These are phyloP conservation scores for Zosterops hypoxanthus DNA, from an alignment of 2,113 vertebrate genomes.

Conservation along the genomic window DNA sequence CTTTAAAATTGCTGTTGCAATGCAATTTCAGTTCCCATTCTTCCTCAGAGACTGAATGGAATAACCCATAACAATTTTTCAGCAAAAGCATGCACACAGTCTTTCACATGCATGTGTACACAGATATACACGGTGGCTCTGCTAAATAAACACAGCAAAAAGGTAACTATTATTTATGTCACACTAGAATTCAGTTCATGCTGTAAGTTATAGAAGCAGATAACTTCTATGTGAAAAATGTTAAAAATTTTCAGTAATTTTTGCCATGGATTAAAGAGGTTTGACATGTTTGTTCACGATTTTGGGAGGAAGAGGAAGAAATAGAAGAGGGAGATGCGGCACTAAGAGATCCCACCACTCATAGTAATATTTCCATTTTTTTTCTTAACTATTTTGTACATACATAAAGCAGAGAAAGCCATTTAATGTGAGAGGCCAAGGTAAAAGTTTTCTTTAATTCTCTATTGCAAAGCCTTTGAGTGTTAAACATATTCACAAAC, in stretches of 20 bases:
- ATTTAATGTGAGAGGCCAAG: neutral
- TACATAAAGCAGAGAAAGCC: neutral
- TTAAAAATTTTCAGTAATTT: neutral
- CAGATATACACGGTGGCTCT: neutral
- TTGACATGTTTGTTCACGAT: neutral
- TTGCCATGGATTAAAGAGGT: neutral
- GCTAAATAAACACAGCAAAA: neutral
- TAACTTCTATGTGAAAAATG: no score
- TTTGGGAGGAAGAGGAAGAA: fast-evolving
- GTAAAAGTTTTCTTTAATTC: neutral
- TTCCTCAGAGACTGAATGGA: neutral
- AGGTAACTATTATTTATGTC: neutral
- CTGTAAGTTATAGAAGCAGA: neutral
- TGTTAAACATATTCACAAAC: neutral
- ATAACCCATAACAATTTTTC: neutral
- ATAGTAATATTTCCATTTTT: neutral
- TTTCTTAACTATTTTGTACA: neutral
- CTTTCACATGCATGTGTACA: neutral
- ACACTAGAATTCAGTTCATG: neutral
- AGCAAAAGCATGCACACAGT: neutral
- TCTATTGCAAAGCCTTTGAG: neutral
- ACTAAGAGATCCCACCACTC: neutral
- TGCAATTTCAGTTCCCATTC: neutral
- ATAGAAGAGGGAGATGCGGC: neutral
- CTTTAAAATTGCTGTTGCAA: neutral